Evolutionary conservation across 2,113 vertebrate genomes (phyloP).

Genomic region (Ploceus nigricollis): DNA sequence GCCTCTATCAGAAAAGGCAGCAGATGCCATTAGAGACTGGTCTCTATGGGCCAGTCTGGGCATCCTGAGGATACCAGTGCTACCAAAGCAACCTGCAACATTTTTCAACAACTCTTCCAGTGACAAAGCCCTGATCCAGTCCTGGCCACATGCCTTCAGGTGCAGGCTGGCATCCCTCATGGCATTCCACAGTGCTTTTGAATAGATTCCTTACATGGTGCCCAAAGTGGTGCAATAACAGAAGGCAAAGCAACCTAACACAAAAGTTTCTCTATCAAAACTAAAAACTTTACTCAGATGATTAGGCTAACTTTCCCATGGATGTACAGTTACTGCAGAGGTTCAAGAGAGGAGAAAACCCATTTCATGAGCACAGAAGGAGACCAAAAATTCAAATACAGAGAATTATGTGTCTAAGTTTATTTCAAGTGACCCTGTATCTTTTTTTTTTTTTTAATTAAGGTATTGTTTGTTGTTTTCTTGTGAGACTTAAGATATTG

Average conservation of each 20-base stretch:
- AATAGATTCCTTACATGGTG: background rate
- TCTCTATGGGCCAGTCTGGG: accelerated
- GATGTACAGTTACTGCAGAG: background rate
- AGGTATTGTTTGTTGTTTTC: background rate
- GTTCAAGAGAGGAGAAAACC: background rate
- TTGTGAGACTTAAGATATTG: background rate
- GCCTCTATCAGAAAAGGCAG: background rate
- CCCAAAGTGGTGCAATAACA: background rate
- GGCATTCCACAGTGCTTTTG: background rate
- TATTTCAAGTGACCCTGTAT: background rate
- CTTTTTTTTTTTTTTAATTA: background rate
- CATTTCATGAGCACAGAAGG: background rate
- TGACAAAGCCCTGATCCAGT: background rate
- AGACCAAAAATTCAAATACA: background rate
- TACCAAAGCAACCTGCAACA: background rate
- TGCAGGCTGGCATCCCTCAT: accelerated
- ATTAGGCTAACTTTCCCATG: background rate
- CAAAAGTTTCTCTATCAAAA: background rate
- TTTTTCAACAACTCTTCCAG: background rate
- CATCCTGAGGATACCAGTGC: accelerated
- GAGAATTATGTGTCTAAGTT: background rate
- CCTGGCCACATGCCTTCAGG: background rate
- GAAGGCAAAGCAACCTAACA: background rate
- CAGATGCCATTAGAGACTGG: background rate
- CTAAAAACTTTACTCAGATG: background rate